A percentile compares a stretch with the other conserved stretches of the same genome.
These are phyloP conservation scores for Nemapogon koenigi DNA, from an alignment of 2,888 invertebrate species.

Conservation along the genomic window DNA sequence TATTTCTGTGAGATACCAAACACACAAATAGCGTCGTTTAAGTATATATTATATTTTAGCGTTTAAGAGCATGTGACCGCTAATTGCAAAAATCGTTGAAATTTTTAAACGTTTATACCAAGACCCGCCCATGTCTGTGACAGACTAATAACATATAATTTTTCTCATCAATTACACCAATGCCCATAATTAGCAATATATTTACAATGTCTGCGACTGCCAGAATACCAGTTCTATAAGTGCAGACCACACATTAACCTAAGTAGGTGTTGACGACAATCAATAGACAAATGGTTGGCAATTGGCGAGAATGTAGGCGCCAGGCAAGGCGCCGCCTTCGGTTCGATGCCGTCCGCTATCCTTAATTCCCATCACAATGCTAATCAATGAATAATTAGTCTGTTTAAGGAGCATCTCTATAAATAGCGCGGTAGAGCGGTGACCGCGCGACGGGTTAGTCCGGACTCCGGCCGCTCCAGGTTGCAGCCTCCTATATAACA, in stretches of 20 bases:
- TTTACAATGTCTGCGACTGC: slow-evolving; percentile 3
- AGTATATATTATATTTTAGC: too few species aligned
- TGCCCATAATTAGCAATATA: slow-evolving; percentile 5
- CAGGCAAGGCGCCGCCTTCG: slow-evolving; percentile 24
- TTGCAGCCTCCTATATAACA: slow-evolving; percentile 13
- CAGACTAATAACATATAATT: slow-evolving; percentile 7
- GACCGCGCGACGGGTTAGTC: slow-evolving; percentile 64
- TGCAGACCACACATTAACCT: slow-evolving; percentile 3
- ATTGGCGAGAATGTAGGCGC: slow-evolving; percentile 1
- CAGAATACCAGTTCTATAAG: slow-evolving; percentile 1
- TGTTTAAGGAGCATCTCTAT: slow-evolving; percentile 65
- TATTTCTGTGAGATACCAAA: not conserved
- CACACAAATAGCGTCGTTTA: not conserved
- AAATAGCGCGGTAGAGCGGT: slow-evolving; percentile 64
- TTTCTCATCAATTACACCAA: slow-evolving; percentile 1
- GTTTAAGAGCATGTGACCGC: too few species aligned
- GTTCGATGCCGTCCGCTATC: slow-evolving; percentile 58
- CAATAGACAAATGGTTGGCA: slow-evolving; percentile 6
- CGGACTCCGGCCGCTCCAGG: slow-evolving; percentile 22
- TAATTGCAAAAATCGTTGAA: too few species aligned
- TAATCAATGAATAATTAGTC: slow-evolving; percentile 67
- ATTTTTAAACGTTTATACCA: too few species aligned
- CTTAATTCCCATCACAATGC: slow-evolving; percentile 61
- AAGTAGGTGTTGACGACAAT: slow-evolving; percentile 9
- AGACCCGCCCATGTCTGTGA: too few species aligned